phyloP scores from a whole-genome alignment of 64 coral and sea anemone genomes.

The Dendrophyllia cribrosa region DNA sequence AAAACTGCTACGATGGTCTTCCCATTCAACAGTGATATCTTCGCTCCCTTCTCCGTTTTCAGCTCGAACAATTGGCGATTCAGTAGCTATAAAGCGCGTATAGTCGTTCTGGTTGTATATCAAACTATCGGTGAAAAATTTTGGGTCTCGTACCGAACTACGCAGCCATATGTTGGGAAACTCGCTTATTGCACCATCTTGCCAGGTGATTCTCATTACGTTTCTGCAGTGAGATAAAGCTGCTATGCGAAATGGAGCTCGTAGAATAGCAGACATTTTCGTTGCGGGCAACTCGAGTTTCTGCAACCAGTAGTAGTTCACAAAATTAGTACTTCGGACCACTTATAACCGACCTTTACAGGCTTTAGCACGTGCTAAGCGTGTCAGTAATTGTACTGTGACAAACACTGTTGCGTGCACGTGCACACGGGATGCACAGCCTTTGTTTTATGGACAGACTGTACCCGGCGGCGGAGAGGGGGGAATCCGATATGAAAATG shows the following conservation, averaged over 20 bases:
- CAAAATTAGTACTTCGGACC: no score
- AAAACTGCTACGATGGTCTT: slow-evolving; percentile 50
- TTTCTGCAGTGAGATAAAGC: slow-evolving; percentile 7
- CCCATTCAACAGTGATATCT: slow-evolving; percentile 47
- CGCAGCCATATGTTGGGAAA: slow-evolving; percentile 46
- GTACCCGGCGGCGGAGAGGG: no score
- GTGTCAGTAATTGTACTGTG: no score
- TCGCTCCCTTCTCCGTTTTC: no score
- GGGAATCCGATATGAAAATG: no score
- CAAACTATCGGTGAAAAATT: background rate
- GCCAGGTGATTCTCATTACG: background rate
- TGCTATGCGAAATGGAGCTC: slow-evolving; percentile 11
- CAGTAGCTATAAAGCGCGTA: background rate
- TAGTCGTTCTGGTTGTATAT: background rate
- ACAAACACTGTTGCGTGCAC: no score
- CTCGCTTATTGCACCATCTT: background rate
- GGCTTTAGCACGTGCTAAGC: no score
- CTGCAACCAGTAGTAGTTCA: no score
- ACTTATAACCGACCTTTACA: no score
- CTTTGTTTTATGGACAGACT: no score
- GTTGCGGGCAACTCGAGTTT: background rate
- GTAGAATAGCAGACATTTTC: background rate
- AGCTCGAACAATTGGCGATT: background rate
- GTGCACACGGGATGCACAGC: no score
- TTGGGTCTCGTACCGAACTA: background rate